Evolutionary conservation across 2,113 vertebrate genomes (phyloP).

Genomic region (Atractosteus spatula): DNA sequence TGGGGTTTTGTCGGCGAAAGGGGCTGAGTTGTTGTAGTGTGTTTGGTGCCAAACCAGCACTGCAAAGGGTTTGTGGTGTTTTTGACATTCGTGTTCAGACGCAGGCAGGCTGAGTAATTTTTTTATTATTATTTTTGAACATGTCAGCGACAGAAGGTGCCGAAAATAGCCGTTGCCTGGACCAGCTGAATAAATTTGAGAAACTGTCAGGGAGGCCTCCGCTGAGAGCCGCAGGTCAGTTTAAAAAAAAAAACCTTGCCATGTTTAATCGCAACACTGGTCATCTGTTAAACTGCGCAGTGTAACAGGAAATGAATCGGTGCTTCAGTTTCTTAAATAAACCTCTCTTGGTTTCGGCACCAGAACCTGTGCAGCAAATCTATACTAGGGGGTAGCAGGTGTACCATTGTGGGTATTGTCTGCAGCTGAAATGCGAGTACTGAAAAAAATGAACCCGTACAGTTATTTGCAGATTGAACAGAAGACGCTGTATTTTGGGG

Average conservation of each 20-base stretch:
- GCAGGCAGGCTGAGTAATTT: slow-evolving; percentile 16
- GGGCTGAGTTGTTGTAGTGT: slow-evolving; percentile 35
- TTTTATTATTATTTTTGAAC: slow-evolving; percentile 33
- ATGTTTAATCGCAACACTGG: not conserved
- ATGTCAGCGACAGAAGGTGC: slow-evolving; percentile 58
- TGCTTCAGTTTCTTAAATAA: no score
- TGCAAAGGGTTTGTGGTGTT: slow-evolving; percentile 26
- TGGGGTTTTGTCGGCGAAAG: slow-evolving; percentile 33
- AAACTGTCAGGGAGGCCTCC: slow-evolving; percentile 78
- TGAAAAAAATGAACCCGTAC: no score
- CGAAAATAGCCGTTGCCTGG: slow-evolving; percentile 38
- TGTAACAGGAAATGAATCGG: no score
- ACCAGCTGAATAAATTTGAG: slow-evolving; percentile 76
- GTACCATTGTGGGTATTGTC: no score
- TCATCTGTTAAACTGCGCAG: no score
- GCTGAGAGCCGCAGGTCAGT: slow-evolving; percentile 77
- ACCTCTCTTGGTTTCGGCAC: no score
- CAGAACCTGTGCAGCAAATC: no score
- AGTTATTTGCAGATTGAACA: no score
- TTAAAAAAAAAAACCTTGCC: slow-evolving; percentile 32
- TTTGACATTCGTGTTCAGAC: slow-evolving; percentile 33
- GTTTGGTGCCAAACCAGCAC: slow-evolving; percentile 38
- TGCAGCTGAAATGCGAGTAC: no score
- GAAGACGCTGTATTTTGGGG: no score
- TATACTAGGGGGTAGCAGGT: no score